Evolutionary conservation across 1,140 invertebrate species (phyloP), one percentile per base, ranked within the genome.

Genomic region (Drosophila hydei): DNA sequence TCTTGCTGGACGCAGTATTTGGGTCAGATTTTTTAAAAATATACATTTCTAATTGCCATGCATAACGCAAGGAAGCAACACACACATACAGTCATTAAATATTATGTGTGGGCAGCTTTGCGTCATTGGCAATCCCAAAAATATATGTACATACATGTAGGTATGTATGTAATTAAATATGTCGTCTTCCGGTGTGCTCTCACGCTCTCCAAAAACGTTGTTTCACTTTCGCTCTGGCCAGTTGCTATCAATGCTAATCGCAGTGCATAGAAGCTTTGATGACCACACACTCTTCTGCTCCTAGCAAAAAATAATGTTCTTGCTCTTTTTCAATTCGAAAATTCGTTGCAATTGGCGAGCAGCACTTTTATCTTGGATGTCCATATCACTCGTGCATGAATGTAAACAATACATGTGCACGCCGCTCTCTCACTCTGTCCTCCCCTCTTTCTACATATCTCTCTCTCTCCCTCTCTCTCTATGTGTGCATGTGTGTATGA

Each of bases 1-100:
- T 74, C 59, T 63, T 52, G 61, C 71, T 79, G 62, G 73, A 81
- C 47, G 54, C 48, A 21, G 42, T 73, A 85, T 81, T 69, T 88
- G 71, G 81, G 81, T 85, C 81, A 85, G 55, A 45, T 59, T 33
- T 64, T 77, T 85, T 85, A 85, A 72, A 85, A 85, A 85, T 85
- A 85, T 55, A 64, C 77, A 61, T 75, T 74, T 87, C 74, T 74
- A 74, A 77, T 74, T 71, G 75, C 52, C 61, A 64, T 74, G 68
- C 58, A 38, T 42, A 77, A 42, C 51, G 76, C 76, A 79, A 85
- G 80, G 80, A 85, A 68, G 69, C 48, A 23, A 16, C 51, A 65
- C 50, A 16, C 14, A 51, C 9, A 61, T 19, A 33, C 21, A 48
- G 45, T 30, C 21, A 14, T 50, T 50, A 50, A 50, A 50, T 50